Conservation (phyloP, 30 jellyfish, hydroid and myxozoan genomes). For the Turritopsis rubra region DNA sequence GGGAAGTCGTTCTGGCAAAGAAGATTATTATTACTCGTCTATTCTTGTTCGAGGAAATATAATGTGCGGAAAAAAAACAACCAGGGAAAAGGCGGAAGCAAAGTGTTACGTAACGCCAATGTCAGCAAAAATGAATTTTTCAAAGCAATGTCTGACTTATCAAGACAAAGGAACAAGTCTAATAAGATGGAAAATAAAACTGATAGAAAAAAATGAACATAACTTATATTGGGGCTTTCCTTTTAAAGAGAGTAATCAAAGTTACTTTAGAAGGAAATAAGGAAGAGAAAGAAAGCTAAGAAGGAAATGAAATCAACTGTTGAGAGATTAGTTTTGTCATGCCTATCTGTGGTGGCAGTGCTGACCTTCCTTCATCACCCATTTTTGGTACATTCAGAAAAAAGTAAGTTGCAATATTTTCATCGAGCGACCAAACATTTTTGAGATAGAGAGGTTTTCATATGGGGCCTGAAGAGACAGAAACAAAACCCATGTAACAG, state of each 20-base stretch:
- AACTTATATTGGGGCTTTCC: too few species aligned
- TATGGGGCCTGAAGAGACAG: too few species aligned
- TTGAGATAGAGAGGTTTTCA: too few species aligned
- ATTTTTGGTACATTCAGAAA: background rate
- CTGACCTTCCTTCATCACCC: background rate
- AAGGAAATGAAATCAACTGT: background rate
- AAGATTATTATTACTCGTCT: too few species aligned
- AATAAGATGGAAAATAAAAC: background rate
- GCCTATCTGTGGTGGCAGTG: background rate
- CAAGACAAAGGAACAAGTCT: background rate
- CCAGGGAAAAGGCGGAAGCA: background rate
- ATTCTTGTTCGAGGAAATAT: too few species aligned
- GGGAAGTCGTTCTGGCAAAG: too few species aligned
- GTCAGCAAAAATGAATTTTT: background rate
- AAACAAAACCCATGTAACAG: too few species aligned
- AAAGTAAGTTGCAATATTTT: background rate
- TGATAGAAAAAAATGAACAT: background rate
- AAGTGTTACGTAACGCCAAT: background rate
- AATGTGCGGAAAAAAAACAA: too few species aligned
- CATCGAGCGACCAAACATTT: too few species aligned
- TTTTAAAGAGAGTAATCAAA: too few species aligned
- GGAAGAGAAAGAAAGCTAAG: too few species aligned
- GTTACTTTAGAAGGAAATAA: too few species aligned
- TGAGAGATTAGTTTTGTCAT: background rate
- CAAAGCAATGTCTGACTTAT: background rate